Evolutionary conservation across 2,888 invertebrate genomes (phyloP).

Genomic region (Ophioninae sp.): DNA sequence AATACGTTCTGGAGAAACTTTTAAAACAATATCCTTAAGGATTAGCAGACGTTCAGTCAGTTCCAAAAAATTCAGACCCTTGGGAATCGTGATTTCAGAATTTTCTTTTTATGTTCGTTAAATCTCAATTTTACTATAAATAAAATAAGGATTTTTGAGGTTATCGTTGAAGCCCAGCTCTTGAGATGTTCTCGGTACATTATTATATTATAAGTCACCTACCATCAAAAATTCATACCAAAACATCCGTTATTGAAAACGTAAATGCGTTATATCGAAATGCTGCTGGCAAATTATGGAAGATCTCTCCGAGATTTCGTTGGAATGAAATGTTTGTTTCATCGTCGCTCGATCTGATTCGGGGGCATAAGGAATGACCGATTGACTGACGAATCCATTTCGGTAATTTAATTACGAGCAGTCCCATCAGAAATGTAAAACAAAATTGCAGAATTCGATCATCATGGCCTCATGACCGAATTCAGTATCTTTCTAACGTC

Average conservation of each 20-base stretch:
- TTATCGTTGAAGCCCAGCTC: background rate
- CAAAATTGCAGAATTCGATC: too few relatives aligned
- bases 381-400: background rate
- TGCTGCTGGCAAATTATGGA: background rate
- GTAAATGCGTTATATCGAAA: too few relatives aligned
- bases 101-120: too few relatives aligned
- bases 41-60: background rate
- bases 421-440: too few relatives aligned
- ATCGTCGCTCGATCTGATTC: background rate
- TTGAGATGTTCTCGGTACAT: background rate
- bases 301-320: background rate
- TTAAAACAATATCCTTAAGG: background rate
- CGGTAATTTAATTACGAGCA: background rate
- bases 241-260: background rate
- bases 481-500: too few relatives aligned
- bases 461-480: too few relatives aligned
- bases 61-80: too few relatives aligned
- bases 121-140: too few relatives aligned
- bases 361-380: background rate
- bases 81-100: too few relatives aligned
- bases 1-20: background rate
- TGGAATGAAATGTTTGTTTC: background rate
- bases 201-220: background rate
- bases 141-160: background rate
- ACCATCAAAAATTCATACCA: background rate